These are phyloP conservation scores for Nymphicus hollandicus DNA, from an alignment of 2,113 vertebrate genomes.

Conservation along the genomic window DNA sequence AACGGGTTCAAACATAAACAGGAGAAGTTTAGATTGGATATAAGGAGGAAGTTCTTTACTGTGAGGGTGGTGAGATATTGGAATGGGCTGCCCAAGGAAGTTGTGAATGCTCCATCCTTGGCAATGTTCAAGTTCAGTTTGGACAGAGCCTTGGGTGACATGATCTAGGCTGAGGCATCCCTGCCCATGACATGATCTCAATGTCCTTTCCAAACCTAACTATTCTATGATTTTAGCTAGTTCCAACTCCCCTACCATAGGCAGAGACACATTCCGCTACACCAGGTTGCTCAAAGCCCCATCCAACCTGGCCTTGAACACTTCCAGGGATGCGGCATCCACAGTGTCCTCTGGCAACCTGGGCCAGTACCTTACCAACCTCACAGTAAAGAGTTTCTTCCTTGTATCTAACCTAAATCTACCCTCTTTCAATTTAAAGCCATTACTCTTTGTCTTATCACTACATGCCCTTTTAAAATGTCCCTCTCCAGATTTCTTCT, in stretches of 20 bases:
- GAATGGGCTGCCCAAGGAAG: not conserved
- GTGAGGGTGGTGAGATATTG: no score
- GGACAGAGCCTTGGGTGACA: not conserved
- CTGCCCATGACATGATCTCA: not conserved
- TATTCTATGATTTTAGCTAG: not conserved
- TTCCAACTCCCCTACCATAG: not conserved
- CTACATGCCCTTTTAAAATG: not conserved
- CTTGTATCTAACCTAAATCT: not conserved
- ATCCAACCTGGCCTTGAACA: not conserved
- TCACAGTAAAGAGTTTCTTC: not conserved
- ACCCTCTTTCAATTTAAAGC: not conserved
- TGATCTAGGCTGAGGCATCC: not conserved
- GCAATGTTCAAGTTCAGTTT: not conserved
- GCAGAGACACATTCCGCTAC: not conserved
- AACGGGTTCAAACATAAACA: no score
- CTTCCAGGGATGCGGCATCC: not conserved
- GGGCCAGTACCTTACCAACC: not conserved
- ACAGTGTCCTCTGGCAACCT: not conserved
- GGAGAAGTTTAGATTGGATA: no score
- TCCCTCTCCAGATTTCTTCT: not conserved
- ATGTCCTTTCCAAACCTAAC: not conserved
- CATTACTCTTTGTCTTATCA: not conserved
- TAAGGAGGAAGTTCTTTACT: no score
- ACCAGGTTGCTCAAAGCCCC: not conserved
- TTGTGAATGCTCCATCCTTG: not conserved